A percentile compares a stretch with the other conserved stretches of the same genome.
Conservation (phyloP, 1,140 invertebrate genomes). For the Charaxes varanes region DNA sequence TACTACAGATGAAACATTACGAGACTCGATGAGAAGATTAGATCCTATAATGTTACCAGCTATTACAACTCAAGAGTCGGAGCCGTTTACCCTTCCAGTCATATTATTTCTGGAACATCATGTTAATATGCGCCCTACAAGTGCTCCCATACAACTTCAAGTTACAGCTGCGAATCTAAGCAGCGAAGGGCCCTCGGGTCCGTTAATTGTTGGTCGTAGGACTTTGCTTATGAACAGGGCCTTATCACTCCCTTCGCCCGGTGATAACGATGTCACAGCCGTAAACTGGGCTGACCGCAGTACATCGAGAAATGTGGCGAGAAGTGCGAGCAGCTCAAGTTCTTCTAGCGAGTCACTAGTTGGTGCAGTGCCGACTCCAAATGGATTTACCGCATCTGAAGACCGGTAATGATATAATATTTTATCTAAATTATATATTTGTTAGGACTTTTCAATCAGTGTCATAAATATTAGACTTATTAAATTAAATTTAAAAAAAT, state of each 20-base stretch:
- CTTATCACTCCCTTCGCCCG: constrained; percentile 55
- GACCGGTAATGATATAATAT: constrained; percentile 56
- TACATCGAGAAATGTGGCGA: constrained; percentile 44
- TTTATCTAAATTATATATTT: too few relatives aligned
- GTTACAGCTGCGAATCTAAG: constrained; percentile 62
- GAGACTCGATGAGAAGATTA: constrained; percentile 61
- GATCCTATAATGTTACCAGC: constrained; percentile 62
- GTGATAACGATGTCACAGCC: constrained; percentile 48
- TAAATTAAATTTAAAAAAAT: too few relatives aligned
- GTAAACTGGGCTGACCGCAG: constrained; percentile 54
- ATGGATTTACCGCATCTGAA: constrained; percentile 37
- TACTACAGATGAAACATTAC: constrained; percentile 46
- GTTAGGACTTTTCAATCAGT: too few relatives aligned
- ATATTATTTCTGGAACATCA: constrained; percentile 66
- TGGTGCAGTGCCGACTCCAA: constrained; percentile 36
- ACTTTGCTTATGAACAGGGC: constrained; percentile 60
- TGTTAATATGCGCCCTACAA: constrained; percentile 61
- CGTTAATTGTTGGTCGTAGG: constrained; percentile 57
- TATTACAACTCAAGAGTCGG: constrained; percentile 38
- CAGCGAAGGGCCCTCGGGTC: constrained; percentile 52
- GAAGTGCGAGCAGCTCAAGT: constrained; percentile 53
- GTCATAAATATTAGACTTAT: too few relatives aligned
- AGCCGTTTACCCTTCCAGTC: constrained; percentile 58
- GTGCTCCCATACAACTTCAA: constrained; percentile 66
- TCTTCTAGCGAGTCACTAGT: constrained; percentile 53